Evolutionary conservation across 2,797 vertebrate genomes (phyloP), one percentile per base, ranked within the genome.

Genomic region (Coranthus polyacanthus): DNA sequence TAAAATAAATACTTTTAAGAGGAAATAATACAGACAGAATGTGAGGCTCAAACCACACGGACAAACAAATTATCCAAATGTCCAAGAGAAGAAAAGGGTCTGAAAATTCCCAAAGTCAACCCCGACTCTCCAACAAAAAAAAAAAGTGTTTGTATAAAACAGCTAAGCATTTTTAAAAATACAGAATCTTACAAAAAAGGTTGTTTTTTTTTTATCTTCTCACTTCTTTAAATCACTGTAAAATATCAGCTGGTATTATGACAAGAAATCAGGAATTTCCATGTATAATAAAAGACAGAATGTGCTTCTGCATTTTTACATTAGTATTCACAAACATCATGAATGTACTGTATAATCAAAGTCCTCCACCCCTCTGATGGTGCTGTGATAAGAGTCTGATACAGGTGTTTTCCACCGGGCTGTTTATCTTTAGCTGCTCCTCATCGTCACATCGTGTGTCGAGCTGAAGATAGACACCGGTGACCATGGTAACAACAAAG

Each of bases 1-100:
- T 90, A 92, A 94, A 94, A 94, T 94, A 95, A 95, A 94, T 95
- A 95, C 91, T 93, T 92, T 90, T 83, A 92, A 91, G 86, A 93
- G 87, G 86, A 91, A 92, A 93, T 87, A 93, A 93, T 92, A 92
- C 90, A 93, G 89, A 94, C 88, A 91, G 85, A 89, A 86, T 78
- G 84, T 77, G 86, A 93, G 89, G 89, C 88, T 85, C 86, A 90
- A 92, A 92, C 82, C 85, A 87, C 90, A 89, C 85, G 42, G 86
- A 92, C 85, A 88, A 83, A 92, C 85, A 66, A 78, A 85, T 79
- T 55, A 85, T 88, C 75, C 85, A 90, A 87, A 90, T 81, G 85
- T 86, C 81, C 74, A 88, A 89, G 84, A 92, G 85, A 87, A 64
- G 44, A 87, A 90, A 56, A 91, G 78, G 83, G 84, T 82, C 54